Percentiles rank a stretch among this genome's conserved stretches.
phyloP scores from a whole-genome alignment of 2,888 invertebrate genomes.

The Leptothorax acervorum region DNA sequence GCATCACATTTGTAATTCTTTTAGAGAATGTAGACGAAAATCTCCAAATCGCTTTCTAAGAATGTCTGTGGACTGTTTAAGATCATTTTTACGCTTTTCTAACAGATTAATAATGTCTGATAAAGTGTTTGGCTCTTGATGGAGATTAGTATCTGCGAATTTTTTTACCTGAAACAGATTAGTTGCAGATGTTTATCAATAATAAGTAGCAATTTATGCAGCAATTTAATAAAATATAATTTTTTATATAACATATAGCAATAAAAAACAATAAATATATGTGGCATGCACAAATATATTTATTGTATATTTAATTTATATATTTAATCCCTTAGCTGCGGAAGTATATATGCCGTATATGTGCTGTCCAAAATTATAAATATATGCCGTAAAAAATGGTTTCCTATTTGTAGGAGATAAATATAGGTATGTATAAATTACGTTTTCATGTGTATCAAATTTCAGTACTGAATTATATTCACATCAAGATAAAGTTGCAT shows the following conservation, averaged over 20 bases:
- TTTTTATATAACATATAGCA: neutral
- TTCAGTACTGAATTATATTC: no score
- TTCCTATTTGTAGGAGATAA: no score
- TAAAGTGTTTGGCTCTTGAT: neutral
- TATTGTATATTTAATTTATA: no score
- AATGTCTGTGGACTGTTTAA: no score
- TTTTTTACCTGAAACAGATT: neutral
- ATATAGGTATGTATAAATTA: no score
- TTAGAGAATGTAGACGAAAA: no score
- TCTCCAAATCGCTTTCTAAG: no score
- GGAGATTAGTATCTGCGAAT: neutral
- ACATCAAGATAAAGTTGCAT: neutral
- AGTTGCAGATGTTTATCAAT: neutral
- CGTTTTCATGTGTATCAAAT: no score
- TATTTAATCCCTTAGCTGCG: neutral
- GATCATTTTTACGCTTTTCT: neutral
- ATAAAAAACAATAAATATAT: neutral
- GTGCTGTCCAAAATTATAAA: no score
- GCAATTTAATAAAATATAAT: neutral
- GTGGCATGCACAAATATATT: neutral
- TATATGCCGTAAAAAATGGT: no score
- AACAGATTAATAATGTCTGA: neutral
- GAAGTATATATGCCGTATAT: neutral
- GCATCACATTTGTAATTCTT: no score
- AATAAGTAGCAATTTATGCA: neutral